A percentile compares a stretch with the other conserved stretches of the same genome.
phyloP scores from a whole-genome alignment of 2,888 invertebrate species.

The Ornithoptera alexandrae region DNA sequence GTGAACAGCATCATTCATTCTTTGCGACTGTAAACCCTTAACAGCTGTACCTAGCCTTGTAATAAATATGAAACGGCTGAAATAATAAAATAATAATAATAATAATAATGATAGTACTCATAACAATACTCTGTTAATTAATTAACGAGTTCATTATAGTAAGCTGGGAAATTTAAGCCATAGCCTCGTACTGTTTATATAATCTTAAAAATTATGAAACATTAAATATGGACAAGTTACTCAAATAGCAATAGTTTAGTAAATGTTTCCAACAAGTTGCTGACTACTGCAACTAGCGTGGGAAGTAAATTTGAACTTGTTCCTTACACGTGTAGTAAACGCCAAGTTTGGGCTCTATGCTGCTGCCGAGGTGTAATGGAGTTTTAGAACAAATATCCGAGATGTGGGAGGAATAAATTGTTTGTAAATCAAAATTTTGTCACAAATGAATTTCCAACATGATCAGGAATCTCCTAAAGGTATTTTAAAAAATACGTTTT shows the following conservation, averaged over 20 bases:
- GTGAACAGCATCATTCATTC: too few species aligned
- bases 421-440: not conserved
- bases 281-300: conserved; percentile 14
- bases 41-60: too few species aligned
- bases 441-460: not conserved
- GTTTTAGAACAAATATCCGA: conserved; percentile 5
- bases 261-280: conserved; percentile 15
- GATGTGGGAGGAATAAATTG: not conserved
- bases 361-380: conserved; percentile 1
- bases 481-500: not conserved
- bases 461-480: not conserved
- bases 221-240: not conserved
- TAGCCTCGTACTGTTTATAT: too few species aligned
- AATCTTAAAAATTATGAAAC: not conserved
- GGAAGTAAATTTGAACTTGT: conserved; percentile 17
- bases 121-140: too few species aligned
- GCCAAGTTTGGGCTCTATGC: not conserved
- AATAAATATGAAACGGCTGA: too few species aligned
- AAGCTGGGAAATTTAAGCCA: too few species aligned
- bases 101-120: too few species aligned
- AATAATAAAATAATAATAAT: too few species aligned
- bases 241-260: not conserved
- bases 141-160: too few species aligned
- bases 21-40: too few species aligned
- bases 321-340: not conserved